Evolutionary conservation across 2,797 vertebrate genomes (phyloP), one percentile per base, ranked within the genome.

Genomic region (Xenentodon cancila): DNA sequence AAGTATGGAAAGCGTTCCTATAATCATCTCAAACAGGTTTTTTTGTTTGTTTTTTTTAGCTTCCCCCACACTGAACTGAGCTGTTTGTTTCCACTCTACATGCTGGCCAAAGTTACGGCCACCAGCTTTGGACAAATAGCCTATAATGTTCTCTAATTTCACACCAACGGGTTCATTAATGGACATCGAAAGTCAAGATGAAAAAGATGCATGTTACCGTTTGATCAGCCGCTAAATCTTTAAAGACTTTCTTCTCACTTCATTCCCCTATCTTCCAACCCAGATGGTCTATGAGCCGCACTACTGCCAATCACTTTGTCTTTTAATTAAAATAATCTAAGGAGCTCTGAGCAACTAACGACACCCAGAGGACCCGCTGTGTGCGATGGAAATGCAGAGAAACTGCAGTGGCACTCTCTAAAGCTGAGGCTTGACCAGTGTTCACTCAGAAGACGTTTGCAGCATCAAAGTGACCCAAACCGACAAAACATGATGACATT

Each of bases 201-300:
- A 30, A 30, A 30, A 30, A 30, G 30, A 30, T 30, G 30, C 30
- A 30, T 30, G 30, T 81, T 77, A 69, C 32, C 53, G 68, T 80
- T 76, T 75, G 64, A 90, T 83, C 60, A 78, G 55, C 51, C 63
- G 43, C 61, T 58, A 59, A 59, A 69, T 76, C 59, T 73, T 75
- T 5, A 57, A 68, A 50, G 53, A 71, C 25, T 68, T 59, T 64
- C 22, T 67, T 56, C 49, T 49, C 16, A 0, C 47, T 54, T 71
- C 47, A 59, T 62, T 69, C 60, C 6, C 11, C 50, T n/a, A 7
- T 34, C 53, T 64, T 59, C 50, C 43, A 49, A 52, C 37, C 54
- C 78, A 75, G 52, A 68, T 79, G 77, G 71, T 71, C 75, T 64
- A 32, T 65, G 50, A 71, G 53, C 71, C 65, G 20, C 53, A 4